These are phyloP conservation scores for Polietes domitor DNA, from an alignment of 2,888 invertebrate species.

Conservation along the genomic window DNA sequence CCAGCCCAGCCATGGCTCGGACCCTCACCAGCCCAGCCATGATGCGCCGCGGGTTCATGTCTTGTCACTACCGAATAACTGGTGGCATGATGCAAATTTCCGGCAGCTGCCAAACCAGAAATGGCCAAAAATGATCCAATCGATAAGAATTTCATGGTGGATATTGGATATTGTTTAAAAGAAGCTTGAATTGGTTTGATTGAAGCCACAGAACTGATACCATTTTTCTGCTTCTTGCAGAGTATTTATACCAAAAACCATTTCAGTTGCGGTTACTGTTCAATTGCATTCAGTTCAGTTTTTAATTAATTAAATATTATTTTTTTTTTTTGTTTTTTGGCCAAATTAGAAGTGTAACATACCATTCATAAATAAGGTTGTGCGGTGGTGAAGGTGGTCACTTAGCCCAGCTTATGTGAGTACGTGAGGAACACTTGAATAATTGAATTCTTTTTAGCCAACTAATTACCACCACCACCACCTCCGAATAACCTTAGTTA, in stretches of 20 bases:
- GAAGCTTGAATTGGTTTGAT: slow-evolving; percentile 13
- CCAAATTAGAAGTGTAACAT: slow-evolving; percentile 12
- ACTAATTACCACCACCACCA: too few relatives aligned
- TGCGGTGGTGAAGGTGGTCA: too few relatives aligned
- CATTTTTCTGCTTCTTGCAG: slow-evolving; percentile 43
- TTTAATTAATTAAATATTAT: background rate
- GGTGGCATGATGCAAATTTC: slow-evolving; percentile 69
- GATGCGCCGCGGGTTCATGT: slow-evolving; percentile 71
- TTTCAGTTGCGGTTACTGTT: too few relatives aligned
- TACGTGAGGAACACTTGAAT: too few relatives aligned
- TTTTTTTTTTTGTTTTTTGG: background rate
- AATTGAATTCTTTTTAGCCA: too few relatives aligned
- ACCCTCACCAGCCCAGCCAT: slow-evolving; percentile 63
- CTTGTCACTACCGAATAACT: slow-evolving; percentile 75
- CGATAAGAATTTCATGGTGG: slow-evolving; percentile 59
- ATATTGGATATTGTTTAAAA: background rate
- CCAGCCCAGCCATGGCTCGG: background rate
- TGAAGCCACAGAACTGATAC: slow-evolving; percentile 52
- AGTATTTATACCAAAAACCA: slow-evolving; percentile 58
- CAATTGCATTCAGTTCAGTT: background rate
- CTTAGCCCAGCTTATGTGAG: too few relatives aligned
- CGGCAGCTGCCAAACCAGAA: slow-evolving; percentile 69
- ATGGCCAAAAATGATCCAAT: slow-evolving; percentile 56
- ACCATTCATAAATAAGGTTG: slow-evolving; percentile 15
- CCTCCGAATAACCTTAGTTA: too few relatives aligned